Evolutionary conservation across 2,113 vertebrate species (phyloP).

Genomic region (Naja naja): DNA sequence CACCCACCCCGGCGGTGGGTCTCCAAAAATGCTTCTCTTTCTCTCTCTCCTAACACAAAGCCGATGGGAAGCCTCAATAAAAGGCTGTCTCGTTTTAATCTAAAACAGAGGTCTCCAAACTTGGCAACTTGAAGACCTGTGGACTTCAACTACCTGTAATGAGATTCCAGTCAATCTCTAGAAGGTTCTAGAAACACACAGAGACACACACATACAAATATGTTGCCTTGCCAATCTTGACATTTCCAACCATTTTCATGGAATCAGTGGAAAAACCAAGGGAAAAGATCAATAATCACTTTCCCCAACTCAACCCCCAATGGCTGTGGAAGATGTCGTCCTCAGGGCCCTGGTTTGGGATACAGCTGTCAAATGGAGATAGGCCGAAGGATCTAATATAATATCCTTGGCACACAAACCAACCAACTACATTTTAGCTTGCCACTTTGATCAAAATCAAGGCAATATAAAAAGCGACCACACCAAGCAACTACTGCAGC

Average conservation of each 20-base stretch:
- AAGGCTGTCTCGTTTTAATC: not conserved
- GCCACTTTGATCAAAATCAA: not conserved
- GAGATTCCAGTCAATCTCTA: not conserved
- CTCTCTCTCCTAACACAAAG: not conserved
- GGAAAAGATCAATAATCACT: not conserved
- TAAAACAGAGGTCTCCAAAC: no score
- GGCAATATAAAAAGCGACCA: not conserved
- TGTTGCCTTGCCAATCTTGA: not conserved
- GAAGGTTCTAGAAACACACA: not conserved
- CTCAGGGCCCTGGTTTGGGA: not conserved
- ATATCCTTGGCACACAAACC: not conserved
- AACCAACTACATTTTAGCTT: not conserved
- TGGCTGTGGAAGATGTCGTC: not conserved
- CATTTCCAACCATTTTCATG: not conserved
- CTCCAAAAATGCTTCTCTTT: not conserved
- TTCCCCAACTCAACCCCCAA: not conserved
- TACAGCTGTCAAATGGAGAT: not conserved
- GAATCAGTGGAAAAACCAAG: not conserved
- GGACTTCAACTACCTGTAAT: not conserved
- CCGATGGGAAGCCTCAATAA: not conserved
- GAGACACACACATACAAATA: no score
- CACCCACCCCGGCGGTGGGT: no score
- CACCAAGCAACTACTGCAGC: slow-evolving; percentile 2
- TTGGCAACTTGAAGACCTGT: no score
- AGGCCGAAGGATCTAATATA: not conserved